Conservation (phyloP, 2,888 invertebrate genomes). For the Euphydryas editha region DNA sequence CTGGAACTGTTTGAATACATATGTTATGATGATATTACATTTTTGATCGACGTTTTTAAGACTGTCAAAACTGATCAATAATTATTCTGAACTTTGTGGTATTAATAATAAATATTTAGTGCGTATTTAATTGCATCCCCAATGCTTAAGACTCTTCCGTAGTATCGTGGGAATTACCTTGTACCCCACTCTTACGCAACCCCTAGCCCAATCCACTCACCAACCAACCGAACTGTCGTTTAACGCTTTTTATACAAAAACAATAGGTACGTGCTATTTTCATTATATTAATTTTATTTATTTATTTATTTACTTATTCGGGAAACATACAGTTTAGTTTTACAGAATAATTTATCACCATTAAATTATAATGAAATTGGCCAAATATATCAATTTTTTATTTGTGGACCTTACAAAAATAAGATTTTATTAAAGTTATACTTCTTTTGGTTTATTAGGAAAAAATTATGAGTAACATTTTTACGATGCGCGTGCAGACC, state of each 20-base stretch:
- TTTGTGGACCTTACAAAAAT: too few relatives aligned
- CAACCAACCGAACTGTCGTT: slow-evolving; percentile 9
- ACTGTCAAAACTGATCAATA: neutral
- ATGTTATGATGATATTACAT: slow-evolving; percentile 29
- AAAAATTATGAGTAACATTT: too few relatives aligned
- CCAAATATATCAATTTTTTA: too few relatives aligned
- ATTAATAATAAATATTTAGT: slow-evolving; percentile 23
- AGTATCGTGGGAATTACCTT: slow-evolving; percentile 53
- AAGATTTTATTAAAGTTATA: too few relatives aligned
- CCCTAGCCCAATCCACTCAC: slow-evolving; percentile 34
- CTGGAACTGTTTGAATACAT: slow-evolving; percentile 63
- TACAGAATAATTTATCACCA: too few relatives aligned
- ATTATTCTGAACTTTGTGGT: neutral
- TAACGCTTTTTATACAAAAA: slow-evolving; percentile 1
- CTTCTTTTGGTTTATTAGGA: too few relatives aligned
- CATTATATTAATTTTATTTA: neutral
- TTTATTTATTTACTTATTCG: too few relatives aligned
- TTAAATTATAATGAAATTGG: neutral
- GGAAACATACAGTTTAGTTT: too few relatives aligned
- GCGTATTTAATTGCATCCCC: slow-evolving; percentile 37
- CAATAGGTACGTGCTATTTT: neutral
- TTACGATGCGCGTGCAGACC: too few relatives aligned
- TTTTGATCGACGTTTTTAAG: slow-evolving; percentile 16
- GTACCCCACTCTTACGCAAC: slow-evolving; percentile 40
- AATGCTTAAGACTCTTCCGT: slow-evolving; percentile 40